Conservation (phyloP, 2,888 invertebrate species). For the Eulithis prunata region DNA sequence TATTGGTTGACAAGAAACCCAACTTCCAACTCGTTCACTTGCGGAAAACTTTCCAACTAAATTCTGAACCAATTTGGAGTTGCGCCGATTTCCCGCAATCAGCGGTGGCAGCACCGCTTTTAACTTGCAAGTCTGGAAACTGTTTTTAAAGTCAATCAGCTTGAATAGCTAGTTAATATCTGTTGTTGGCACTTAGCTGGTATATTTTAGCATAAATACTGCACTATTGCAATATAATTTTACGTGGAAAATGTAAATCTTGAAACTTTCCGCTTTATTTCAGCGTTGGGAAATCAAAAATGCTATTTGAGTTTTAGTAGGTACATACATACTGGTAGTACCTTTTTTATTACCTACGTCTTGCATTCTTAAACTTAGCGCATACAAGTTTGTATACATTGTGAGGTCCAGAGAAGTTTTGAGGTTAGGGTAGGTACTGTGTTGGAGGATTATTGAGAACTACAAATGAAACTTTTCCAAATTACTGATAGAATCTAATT, state of each 20-base stretch:
- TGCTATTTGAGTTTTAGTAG: conserved; percentile 12
- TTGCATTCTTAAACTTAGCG: not conserved
- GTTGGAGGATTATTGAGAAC: too few species aligned
- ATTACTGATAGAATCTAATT: too few species aligned
- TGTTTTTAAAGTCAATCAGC: conserved; percentile 45
- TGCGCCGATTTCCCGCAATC: conserved; percentile 36
- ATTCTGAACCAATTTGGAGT: conserved; percentile 30
- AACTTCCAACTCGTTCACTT: conserved; percentile 23
- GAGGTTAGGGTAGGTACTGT: not conserved
- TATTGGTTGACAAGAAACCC: conserved; percentile 21
- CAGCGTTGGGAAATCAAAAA: conserved; percentile 27
- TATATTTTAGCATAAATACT: conserved; percentile 40
- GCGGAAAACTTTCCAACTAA: conserved; percentile 28
- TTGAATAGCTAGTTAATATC: conserved; percentile 43
- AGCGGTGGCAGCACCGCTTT: conserved; percentile 32
- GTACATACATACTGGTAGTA: conserved; percentile 7
- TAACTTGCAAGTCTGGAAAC: conserved; percentile 22
- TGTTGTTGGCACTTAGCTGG: conserved; percentile 37
- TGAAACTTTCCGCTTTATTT: conserved; percentile 32
- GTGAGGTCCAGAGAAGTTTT: not conserved
- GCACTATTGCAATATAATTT: conserved; percentile 38
- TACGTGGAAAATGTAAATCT: conserved; percentile 41
- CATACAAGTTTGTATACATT: conserved; percentile 6
- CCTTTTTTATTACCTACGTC: too few species aligned
- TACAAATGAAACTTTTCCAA: too few species aligned